phyloP scores from a whole-genome alignment of 2,113 vertebrate species.

The Ardeotis arabs region DNA sequence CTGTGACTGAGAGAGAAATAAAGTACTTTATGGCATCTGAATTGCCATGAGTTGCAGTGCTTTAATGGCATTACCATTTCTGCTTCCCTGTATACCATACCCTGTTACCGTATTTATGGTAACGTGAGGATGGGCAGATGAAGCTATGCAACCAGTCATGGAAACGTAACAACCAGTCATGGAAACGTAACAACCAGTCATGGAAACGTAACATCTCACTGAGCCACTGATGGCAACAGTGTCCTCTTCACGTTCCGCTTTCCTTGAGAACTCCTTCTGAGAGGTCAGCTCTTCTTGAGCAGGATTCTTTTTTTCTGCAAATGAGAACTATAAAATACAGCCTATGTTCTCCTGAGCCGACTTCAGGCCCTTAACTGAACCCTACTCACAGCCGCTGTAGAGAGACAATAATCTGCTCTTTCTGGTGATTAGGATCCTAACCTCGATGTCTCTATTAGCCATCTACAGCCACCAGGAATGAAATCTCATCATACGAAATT shows the following conservation, averaged over 20 bases:
- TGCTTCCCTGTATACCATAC: not conserved
- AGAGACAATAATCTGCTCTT: not conserved
- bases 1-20: not conserved
- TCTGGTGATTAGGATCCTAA: not conserved
- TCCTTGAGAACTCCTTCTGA: not conserved
- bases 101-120: not conserved
- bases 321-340: not conserved
- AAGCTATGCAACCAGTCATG: not conserved
- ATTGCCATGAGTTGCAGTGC: not conserved
- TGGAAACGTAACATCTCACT: rapidly evolving
- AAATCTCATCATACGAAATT: not conserved
- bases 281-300: not conserved
- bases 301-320: not conserved
- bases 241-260: not conserved
- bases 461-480: not conserved
- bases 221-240: not conserved
- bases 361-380: not conserved
- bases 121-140: not conserved
- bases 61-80: not conserved
- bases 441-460: conserved; percentile 11
- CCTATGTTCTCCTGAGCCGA: not conserved
- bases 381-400: not conserved
- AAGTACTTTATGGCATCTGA: not conserved
- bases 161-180: too few relatives aligned
- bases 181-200: too few relatives aligned